These are phyloP conservation scores for Tipula lateralis DNA, from an alignment of 2,888 invertebrate genomes.

Conservation along the genomic window DNA sequence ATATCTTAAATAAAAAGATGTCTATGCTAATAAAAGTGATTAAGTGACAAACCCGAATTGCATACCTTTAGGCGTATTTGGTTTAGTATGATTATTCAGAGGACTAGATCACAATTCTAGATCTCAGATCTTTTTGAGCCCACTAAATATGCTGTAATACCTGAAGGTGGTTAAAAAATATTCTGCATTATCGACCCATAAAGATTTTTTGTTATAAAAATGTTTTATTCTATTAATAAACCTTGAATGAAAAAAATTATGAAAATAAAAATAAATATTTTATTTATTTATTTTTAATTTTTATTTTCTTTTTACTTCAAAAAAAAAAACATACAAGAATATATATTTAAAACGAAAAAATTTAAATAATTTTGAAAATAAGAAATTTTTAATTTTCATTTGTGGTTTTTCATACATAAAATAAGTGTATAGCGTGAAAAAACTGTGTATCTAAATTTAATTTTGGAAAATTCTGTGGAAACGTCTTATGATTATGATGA, in stretches of 20 bases:
- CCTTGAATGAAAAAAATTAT: neutral
- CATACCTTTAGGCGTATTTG: neutral
- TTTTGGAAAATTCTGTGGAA: constrained; percentile 1
- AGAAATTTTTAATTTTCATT: neutral
- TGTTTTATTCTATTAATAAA: neutral
- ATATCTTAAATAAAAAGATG: no score
- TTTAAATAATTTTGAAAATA: neutral
- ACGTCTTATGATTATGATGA: neutral
- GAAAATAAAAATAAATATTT: neutral
- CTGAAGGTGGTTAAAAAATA: neutral
- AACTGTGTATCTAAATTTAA: neutral
- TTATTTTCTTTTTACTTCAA: neutral
- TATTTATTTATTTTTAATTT: neutral
- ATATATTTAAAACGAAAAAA: neutral
- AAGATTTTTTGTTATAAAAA: neutral
- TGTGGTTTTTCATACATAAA: neutral
- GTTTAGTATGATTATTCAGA: neutral
- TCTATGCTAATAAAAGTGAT: neutral
- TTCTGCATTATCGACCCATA: neutral
- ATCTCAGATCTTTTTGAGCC: no score
- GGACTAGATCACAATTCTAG: neutral
- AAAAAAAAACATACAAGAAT: neutral
- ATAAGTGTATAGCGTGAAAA: no score
- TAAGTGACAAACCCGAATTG: neutral
- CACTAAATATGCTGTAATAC: no score